phyloP scores from a whole-genome alignment of 2,113 vertebrate genomes.

The Pygathrix nemaeus region DNA sequence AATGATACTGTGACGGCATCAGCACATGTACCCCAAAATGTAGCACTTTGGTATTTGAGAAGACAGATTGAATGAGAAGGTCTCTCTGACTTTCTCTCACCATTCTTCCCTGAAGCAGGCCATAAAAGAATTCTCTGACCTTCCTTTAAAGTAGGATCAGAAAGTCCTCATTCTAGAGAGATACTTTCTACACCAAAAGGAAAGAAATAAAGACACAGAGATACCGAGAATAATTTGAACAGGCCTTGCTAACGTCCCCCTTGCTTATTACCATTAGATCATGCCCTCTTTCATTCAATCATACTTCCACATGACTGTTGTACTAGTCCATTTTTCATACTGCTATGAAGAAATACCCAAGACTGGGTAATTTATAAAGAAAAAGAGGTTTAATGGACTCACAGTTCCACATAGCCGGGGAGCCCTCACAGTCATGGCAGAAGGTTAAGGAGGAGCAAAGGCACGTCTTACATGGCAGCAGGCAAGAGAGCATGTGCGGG shows the following conservation, averaged over 20 bases:
- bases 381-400: too few relatives aligned
- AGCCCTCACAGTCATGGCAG: too few relatives aligned
- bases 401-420: too few relatives aligned
- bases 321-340: too few relatives aligned
- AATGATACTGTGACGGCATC: neutral
- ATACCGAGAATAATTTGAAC: neutral
- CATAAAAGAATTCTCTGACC: neutral
- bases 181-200: neutral
- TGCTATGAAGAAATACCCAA: too few relatives aligned
- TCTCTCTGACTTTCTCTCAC: neutral
- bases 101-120: neutral
- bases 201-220: neutral
- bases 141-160: neutral
- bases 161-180: neutral
- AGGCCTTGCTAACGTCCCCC: too few relatives aligned
- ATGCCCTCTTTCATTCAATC: rapidly evolving
- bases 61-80: neutral
- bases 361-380: too few relatives aligned
- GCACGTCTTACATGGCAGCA: too few relatives aligned
- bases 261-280: neutral
- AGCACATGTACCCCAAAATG: neutral
- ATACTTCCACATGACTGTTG: rapidly evolving
- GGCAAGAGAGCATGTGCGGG: too few relatives aligned
- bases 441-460: too few relatives aligned
- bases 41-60: neutral